Evolutionary conservation across 64 coral and sea anemone species (phyloP), one percentile per base, ranked within the genome.

Genomic region (Porites australiensis): DNA sequence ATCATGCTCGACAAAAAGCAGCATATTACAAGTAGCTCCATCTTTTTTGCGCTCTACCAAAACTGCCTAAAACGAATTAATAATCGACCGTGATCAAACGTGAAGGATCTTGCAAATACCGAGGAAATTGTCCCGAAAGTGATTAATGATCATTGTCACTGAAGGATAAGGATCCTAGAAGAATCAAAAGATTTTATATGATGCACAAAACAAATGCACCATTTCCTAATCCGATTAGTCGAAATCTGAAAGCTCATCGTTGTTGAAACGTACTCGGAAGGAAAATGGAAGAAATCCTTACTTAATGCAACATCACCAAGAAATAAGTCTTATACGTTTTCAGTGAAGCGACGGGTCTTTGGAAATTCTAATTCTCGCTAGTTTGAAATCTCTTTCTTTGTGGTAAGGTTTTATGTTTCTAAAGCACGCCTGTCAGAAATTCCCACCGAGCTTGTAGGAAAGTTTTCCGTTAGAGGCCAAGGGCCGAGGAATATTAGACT

Each of bases 141-240:
- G 43, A 67, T 63, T 21, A 67, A 64, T 16, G 21, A 50, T 50
- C 18, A 50, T 67, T 83, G 44, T 67, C 23, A 16, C 9, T 66
- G 10, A 49, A 59, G 44, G 6, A 44, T 44, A 49, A 3, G 13
- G 16, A 67, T 55, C 62, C 66, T 4, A 50, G 62, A 10, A 5
- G 61, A 76, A 50, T 83, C 50, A 8, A 83, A 44, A 79, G 58
- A 15, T 82, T 44, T 82, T 64, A 48, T 44, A 82, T 64, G 58
- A 3, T 44, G 43, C 22, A 59, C 11, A 64, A 45, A 61, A 48
- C n/a, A 27, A 67, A 83, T 67, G 44, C 13, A 83, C 45, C 11
- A 83, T 51, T 67, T 67, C 61, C 61, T 67, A 67, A 83, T 83
- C 81, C 81, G 66, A 83, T 83, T 83, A 67, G 21, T 83, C 0